These are phyloP conservation scores for Cygnus buccinator DNA, from an alignment of 2,113 vertebrate species.

Conservation along the genomic window DNA sequence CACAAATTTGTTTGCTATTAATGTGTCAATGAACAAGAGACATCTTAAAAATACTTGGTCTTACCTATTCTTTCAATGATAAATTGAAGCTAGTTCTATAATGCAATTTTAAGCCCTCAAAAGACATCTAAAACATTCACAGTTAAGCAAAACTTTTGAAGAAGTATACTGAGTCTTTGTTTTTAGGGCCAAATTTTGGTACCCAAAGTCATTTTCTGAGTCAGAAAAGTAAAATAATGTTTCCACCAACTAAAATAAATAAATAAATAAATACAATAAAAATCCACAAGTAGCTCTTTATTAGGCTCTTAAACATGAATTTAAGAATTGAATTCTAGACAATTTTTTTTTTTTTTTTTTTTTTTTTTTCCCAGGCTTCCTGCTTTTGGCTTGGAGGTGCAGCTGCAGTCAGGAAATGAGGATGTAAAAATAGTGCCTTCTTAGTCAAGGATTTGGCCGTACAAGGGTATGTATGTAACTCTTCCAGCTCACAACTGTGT, in stretches of 20 bases:
- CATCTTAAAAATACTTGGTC: not conserved
- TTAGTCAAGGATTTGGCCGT: slow-evolving; percentile 42
- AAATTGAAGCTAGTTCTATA: not conserved
- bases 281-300: not conserved
- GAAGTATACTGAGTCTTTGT: not conserved
- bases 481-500: not conserved
- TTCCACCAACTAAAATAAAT: not conserved
- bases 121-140: not conserved
- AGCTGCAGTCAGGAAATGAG: slow-evolving; percentile 53
- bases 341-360: not conserved
- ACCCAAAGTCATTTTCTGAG: not conserved
- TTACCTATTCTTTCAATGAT: not conserved
- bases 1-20: not conserved
- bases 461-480: not conserved
- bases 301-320: not conserved
- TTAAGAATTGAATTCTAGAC: not conserved
- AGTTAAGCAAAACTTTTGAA: not conserved
- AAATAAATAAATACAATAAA: not conserved
- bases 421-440: slow-evolving; percentile 43
- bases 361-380: not conserved
- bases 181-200: not conserved
- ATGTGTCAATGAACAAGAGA: not conserved
- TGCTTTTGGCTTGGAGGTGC: not conserved
- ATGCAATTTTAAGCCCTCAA: not conserved
- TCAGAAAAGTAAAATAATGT: not conserved